A percentile compares a stretch with the other conserved stretches of the same genome.
Conservation (phyloP, 2,888 invertebrate species). For the Cerastis leucographa region DNA sequence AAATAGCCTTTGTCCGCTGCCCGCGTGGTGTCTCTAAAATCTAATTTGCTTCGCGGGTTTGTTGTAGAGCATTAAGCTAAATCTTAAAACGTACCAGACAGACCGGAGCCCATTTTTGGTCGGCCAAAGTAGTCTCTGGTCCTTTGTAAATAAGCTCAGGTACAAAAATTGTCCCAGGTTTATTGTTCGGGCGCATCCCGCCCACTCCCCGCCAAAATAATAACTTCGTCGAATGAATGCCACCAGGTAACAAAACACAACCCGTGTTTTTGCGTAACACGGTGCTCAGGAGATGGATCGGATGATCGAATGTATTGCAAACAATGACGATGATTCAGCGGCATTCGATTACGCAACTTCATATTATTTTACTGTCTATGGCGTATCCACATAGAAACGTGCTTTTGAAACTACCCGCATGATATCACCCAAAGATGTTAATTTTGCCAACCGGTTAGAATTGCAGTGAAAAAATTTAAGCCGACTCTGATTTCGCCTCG, state of each 20-base stretch:
- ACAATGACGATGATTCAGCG: slow-evolving; percentile 79
- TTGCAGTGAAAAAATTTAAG: slow-evolving; percentile 62
- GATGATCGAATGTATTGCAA: slow-evolving; percentile 80
- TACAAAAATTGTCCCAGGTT: slow-evolving; percentile 82
- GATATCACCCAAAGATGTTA: slow-evolving; percentile 62
- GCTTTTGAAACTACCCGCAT: slow-evolving; percentile 35
- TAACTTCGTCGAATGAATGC: slow-evolving; percentile 76
- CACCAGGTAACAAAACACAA: slow-evolving; percentile 87
- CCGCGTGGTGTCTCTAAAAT: slow-evolving; percentile 67
- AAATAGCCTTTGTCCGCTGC: slow-evolving; percentile 76
- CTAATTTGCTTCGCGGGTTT: slow-evolving; percentile 79
- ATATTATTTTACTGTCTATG: slow-evolving; percentile 63
- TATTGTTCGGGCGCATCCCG: slow-evolving; percentile 83
- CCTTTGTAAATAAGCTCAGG: slow-evolving; percentile 88
- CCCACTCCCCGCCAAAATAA: slow-evolving; percentile 86
- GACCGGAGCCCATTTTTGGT: slow-evolving; percentile 79
- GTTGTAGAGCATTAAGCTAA: slow-evolving; percentile 73
- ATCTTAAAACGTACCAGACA: slow-evolving; percentile 81
- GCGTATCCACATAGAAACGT: slow-evolving; percentile 28
- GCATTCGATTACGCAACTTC: slow-evolving; percentile 78
- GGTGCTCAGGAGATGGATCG: slow-evolving; percentile 80
- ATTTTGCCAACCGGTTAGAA: slow-evolving; percentile 67
- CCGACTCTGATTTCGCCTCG: slow-evolving; percentile 71
- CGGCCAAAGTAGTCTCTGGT: slow-evolving; percentile 66
- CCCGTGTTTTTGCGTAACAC: slow-evolving; percentile 85